Conservation (phyloP, 2,888 invertebrate species). For the Bombyx huttoni region DNA sequence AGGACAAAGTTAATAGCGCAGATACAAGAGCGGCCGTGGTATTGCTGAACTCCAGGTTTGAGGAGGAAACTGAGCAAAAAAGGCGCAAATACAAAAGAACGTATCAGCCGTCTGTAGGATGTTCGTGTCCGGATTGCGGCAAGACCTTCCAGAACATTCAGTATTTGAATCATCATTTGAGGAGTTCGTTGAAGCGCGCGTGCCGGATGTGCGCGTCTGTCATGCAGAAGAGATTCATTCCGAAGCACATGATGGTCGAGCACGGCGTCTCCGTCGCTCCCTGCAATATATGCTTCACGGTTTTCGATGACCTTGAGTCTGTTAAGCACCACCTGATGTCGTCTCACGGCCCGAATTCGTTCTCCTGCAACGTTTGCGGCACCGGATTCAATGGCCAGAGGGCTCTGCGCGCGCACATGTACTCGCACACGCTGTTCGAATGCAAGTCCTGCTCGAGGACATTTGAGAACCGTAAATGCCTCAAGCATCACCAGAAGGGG, state of each 20-base stretch:
- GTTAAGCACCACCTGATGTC: conserved; percentile 20
- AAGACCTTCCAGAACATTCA: conserved; percentile 25
- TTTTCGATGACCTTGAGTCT: conserved; percentile 19
- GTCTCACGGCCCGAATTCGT: conserved; percentile 17
- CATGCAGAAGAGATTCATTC: conserved; percentile 25
- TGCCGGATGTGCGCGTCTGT: conserved; percentile 32
- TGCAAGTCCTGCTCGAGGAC: conserved; percentile 33
- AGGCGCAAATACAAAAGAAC: conserved; percentile 2
- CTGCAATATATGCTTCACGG: conserved; percentile 31
- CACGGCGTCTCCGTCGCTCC: conserved; percentile 20
- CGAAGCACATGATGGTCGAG: conserved; percentile 22
- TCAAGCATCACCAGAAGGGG: conserved; percentile 29
- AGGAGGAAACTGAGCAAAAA: conserved; percentile 5
- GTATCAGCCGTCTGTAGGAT: conserved; percentile 2
- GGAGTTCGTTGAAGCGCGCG: conserved; percentile 26
- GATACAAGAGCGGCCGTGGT: conserved; percentile 15
- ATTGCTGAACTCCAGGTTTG: conserved; percentile 18
- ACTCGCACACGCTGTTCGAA: conserved; percentile 37
- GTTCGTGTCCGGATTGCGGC: conserved; percentile 33
- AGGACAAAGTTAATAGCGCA: conserved; percentile 18
- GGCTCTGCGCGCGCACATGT: conserved; percentile 37
- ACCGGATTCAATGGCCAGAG: conserved; percentile 31
- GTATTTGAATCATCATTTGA: conserved; percentile 37
- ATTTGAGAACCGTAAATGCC: conserved; percentile 47
- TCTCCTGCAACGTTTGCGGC: conserved; percentile 35